Percentiles rank a stretch among this genome's conserved stretches.
phyloP scores from a whole-genome alignment of 2,113 vertebrate genomes.

The Seriola aureovittata region DNA sequence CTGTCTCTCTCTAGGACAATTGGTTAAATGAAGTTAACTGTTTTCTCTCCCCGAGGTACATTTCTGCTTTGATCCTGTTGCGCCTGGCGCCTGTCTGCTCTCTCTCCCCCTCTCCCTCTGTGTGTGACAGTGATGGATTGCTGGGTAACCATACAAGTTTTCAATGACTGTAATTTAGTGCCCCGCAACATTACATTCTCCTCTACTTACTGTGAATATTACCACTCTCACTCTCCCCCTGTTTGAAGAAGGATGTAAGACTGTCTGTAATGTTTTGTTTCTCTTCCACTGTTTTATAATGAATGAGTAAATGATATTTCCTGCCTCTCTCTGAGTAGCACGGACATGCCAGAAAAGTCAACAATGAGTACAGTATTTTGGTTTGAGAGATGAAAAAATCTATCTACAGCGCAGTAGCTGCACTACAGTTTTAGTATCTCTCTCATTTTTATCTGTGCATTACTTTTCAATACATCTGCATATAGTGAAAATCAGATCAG shows the following conservation, averaged over 20 bases:
- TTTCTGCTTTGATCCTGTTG: constrained; percentile 81
- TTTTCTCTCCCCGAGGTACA: constrained; percentile 79
- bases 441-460: neutral
- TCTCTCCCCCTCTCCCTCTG: constrained; percentile 60
- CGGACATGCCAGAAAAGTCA: constrained; percentile 66
- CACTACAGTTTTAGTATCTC: neutral
- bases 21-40: constrained; percentile 79
- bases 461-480: neutral
- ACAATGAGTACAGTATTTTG: constrained; percentile 60
- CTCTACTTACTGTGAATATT: constrained; percentile 70
- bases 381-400: constrained; percentile 48
- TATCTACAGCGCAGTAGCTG: constrained; percentile 8
- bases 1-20: constrained; percentile 73
- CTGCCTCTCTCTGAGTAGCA: constrained; percentile 61
- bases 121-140: constrained; percentile 79
- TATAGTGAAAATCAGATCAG: neutral
- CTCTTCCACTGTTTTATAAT: constrained; percentile 70
- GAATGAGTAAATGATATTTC: constrained; percentile 74
- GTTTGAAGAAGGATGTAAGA: constrained; percentile 58
- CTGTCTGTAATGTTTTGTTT: constrained; percentile 65
- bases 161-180: constrained; percentile 80
- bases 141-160: constrained; percentile 77
- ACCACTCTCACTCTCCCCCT: constrained; percentile 58
- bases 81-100: constrained; percentile 83
- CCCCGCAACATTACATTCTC: constrained; percentile 72